Evolutionary conservation across 2,113 vertebrate species (phyloP).

Genomic region (Apodemus sylvaticus): DNA sequence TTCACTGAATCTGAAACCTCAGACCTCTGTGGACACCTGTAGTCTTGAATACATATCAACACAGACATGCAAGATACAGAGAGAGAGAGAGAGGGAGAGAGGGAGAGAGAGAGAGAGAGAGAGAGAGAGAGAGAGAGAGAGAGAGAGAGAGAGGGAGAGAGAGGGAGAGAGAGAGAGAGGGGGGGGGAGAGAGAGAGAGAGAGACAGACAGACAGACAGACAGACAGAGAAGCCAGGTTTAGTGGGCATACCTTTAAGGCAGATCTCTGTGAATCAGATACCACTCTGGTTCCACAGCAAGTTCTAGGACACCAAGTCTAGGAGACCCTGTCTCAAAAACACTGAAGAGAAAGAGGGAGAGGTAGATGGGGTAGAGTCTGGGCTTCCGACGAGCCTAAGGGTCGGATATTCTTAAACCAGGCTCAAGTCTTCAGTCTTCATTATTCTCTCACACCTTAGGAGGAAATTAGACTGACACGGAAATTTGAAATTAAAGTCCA

Average conservation of each 20-base stretch:
- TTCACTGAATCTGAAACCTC: not conserved
- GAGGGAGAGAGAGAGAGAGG: too few relatives aligned
- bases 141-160: too few relatives aligned
- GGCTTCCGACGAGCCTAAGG: not conserved
- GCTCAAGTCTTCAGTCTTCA: not conserved
- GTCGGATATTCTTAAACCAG: not conserved
- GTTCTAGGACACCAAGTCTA: not conserved
- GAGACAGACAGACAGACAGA: too few relatives aligned
- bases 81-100: too few relatives aligned
- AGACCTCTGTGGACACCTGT: not conserved
- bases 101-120: too few relatives aligned
- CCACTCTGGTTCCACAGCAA: not conserved
- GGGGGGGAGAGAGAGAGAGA: too few relatives aligned
- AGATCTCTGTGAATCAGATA: not conserved
- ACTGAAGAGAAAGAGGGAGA: not conserved
- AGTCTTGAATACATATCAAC: not conserved
- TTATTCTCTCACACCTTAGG: not conserved
- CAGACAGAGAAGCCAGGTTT: not conserved
- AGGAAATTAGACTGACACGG: slow-evolving; percentile 26
- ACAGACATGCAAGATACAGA: not conserved
- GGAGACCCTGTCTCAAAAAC: not conserved
- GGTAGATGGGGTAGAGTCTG: not conserved
- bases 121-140: too few relatives aligned
- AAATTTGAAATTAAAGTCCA: not conserved
- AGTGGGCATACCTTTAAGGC: not conserved